Evolutionary conservation across 30 jellyfish, hydroid and myxozoan species (phyloP).

Genomic region (Turritopsis rubra): DNA sequence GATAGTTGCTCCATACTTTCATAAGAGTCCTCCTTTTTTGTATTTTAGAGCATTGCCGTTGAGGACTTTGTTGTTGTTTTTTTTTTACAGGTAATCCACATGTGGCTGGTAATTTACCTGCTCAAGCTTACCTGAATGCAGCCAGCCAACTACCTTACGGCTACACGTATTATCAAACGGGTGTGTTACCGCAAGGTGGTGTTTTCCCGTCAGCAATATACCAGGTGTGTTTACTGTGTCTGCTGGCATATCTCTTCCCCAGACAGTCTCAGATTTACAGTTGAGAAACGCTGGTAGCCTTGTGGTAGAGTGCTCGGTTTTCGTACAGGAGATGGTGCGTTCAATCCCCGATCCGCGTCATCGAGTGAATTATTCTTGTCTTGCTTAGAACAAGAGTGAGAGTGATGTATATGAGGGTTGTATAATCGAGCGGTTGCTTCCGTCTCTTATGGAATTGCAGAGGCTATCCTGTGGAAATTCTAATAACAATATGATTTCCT

Average conservation of each 20-base stretch:
- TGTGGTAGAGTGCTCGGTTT: too few species aligned
- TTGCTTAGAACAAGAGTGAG: too few species aligned
- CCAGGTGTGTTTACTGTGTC: slow-evolving; percentile 10
- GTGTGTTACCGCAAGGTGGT: slow-evolving; percentile 62
- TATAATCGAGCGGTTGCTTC: too few species aligned
- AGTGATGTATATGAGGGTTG: too few species aligned
- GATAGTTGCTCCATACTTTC: not conserved
- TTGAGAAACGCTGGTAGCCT: not conserved
- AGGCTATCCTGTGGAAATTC: too few species aligned
- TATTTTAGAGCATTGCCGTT: not conserved
- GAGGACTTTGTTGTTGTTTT: too few species aligned
- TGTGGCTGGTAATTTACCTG: not conserved
- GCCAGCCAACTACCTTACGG: slow-evolving; percentile 30
- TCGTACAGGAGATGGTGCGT: too few species aligned
- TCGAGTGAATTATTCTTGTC: too few species aligned
- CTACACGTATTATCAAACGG: slow-evolving; percentile 50
- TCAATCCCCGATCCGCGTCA: too few species aligned
- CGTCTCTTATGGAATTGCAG: too few species aligned
- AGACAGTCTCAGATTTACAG: not conserved
- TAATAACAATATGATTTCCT: too few species aligned
- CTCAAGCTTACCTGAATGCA: slow-evolving; percentile 22
- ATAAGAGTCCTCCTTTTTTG: not conserved
- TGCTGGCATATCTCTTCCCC: not conserved
- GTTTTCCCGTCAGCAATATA: slow-evolving; percentile 40
- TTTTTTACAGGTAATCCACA: not conserved